phyloP scores from a whole-genome alignment of 2,797 vertebrate species.

The Artibeus lituratus region DNA sequence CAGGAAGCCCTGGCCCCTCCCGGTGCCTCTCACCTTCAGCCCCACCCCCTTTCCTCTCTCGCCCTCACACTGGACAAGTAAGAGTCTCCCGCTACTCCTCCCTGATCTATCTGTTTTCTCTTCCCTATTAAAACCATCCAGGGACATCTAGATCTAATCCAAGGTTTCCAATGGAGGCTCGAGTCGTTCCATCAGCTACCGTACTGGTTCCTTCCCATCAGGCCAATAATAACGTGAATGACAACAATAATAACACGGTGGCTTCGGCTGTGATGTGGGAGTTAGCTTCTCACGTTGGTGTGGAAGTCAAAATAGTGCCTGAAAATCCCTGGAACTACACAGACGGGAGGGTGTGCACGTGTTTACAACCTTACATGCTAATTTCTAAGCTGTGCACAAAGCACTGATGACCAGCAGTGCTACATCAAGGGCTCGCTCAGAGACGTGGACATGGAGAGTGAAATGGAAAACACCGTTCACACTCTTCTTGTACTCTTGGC shows the following conservation, averaged over 20 bases:
- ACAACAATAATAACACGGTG: not conserved
- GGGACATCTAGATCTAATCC: not conserved
- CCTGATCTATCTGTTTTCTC: not conserved
- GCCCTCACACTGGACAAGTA: not conserved
- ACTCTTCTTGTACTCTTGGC: not conserved
- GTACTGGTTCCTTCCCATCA: not conserved
- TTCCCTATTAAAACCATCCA: not conserved
- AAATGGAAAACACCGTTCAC: not conserved
- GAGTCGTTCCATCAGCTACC: not conserved
- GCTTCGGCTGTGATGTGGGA: not conserved
- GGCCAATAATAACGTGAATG: not conserved
- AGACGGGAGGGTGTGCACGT: not conserved
- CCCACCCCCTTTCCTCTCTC: not conserved
- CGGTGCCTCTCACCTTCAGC: not conserved
- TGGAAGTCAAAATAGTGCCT: conserved; percentile 23
- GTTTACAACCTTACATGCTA: not conserved
- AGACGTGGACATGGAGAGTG: not conserved
- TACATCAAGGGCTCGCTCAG: not conserved
- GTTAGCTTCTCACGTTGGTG: not conserved
- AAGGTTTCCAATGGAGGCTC: not conserved
- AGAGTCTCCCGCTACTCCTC: not conserved
- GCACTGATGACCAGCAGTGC: not conserved
- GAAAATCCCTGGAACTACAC: not conserved
- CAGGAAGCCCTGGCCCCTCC: not conserved
- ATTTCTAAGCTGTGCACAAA: not conserved